phyloP scores from a whole-genome alignment of 2,797 vertebrate genomes.

The Craterocephalus amniculus region DNA sequence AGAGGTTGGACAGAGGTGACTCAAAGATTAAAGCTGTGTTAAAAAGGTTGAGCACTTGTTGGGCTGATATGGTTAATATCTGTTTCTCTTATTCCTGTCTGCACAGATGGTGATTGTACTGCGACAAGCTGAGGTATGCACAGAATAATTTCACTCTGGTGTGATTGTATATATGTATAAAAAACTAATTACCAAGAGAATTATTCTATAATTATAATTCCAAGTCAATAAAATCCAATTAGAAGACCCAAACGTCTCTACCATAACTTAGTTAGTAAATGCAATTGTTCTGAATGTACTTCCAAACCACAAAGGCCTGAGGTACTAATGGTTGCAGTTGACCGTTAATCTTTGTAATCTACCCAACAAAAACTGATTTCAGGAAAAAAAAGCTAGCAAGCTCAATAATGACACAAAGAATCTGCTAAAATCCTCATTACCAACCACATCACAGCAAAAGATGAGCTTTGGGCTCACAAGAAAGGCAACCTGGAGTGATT shows the following conservation, averaged over 20 bases:
- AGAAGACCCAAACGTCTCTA: background rate
- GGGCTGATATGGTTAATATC: background rate
- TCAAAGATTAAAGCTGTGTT: constrained; percentile 8
- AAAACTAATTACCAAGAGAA: background rate
- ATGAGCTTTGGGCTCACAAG: constrained; percentile 11
- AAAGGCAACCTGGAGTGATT: background rate
- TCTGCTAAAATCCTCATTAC: constrained; percentile 10
- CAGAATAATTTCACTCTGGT: background rate
- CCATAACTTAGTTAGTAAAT: background rate
- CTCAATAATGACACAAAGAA: constrained; percentile 18
- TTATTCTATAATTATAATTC: background rate
- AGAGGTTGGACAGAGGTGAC: background rate
- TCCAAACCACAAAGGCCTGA: background rate
- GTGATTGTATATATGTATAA: background rate
- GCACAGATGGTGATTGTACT: background rate
- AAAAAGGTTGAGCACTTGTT: background rate
- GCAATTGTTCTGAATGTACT: constrained; percentile 7
- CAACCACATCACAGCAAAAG: constrained; percentile 6
- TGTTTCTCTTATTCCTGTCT: background rate
- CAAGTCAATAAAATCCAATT: background rate
- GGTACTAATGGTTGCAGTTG: background rate
- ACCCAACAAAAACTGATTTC: constrained; percentile 3
- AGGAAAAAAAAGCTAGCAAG: constrained; percentile 15
- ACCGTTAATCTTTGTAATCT: background rate
- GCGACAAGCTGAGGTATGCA: background rate